Evolutionary conservation across 2,888 invertebrate species (phyloP).

Genomic region (Clunio marinus): DNA sequence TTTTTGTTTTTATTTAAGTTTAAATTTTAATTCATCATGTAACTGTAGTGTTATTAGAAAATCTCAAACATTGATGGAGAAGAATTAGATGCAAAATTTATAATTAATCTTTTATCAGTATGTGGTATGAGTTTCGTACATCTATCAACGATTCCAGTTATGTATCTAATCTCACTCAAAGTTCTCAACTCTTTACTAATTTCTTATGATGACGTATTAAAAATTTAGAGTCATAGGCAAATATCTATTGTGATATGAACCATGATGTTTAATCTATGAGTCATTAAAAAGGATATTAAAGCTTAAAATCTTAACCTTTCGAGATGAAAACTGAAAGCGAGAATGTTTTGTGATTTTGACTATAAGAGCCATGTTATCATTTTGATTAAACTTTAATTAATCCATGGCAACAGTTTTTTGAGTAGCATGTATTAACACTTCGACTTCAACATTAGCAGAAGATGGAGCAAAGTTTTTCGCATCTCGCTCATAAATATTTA

Average conservation of each 20-base stretch:
- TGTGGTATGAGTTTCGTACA: neutral
- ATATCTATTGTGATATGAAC: neutral
- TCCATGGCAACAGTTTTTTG: slow-evolving; percentile 2
- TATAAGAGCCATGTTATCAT: slow-evolving; percentile 14
- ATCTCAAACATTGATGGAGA: no score
- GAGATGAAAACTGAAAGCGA: neutral
- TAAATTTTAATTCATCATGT: neutral
- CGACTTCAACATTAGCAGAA: neutral
- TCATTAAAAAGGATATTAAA: slow-evolving; percentile 17
- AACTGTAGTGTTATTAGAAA: no score
- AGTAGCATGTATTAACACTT: neutral
- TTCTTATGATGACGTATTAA: slow-evolving; percentile 20
- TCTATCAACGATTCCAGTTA: neutral
- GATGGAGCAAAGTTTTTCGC: neutral
- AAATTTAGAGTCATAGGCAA: neutral
- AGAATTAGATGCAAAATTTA: slow-evolving; percentile 20
- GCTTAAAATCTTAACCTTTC: slow-evolving; percentile 14
- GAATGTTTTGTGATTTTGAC: neutral
- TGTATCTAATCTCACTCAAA: no score
- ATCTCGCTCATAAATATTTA: slow-evolving; percentile 21
- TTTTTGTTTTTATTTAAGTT: neutral
- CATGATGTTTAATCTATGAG: slow-evolving; percentile 11
- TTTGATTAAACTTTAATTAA: slow-evolving; percentile 23
- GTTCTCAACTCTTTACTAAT: no score
- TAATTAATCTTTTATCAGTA: slow-evolving; percentile 13